A percentile compares a stretch with the other conserved stretches of the same genome.
Conservation (phyloP, 2,797 vertebrate genomes). For the Sphenopsis melanotis region DNA sequence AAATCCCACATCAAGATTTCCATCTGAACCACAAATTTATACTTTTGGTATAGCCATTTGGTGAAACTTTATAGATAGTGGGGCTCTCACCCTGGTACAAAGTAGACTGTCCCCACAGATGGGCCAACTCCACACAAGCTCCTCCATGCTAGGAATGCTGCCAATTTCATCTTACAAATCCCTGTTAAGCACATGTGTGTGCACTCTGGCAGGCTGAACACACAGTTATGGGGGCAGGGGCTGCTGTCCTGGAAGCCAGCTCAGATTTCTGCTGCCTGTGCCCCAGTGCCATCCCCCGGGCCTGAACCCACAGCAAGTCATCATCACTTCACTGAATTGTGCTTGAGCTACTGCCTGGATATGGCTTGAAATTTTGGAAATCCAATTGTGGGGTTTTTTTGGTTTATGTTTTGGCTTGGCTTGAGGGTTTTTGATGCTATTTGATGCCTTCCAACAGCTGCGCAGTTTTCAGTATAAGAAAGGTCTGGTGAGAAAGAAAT, state of each 20-base stretch:
- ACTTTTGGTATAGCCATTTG: not conserved
- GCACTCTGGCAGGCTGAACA: not conserved
- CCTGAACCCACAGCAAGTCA: not conserved
- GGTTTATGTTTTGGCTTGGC: not conserved
- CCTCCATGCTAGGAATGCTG: not conserved
- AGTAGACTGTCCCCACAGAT: not conserved
- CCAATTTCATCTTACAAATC: not conserved
- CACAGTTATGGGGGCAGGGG: rapidly evolving
- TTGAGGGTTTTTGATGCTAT: not conserved
- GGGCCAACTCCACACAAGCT: not conserved
- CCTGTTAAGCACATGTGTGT: not conserved
- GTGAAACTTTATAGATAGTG: not conserved
- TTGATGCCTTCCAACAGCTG: not conserved
- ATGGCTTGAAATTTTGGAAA: not conserved
- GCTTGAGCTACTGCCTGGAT: not conserved
- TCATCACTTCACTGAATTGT: not conserved
- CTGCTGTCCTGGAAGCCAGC: not conserved
- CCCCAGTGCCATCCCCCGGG: not conserved
- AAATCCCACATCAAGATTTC: not conserved
- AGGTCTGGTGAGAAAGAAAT: not conserved
- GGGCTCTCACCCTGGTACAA: not conserved
- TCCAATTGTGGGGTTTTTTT: rapidly evolving
- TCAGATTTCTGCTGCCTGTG: not conserved
- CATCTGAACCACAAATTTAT: not conserved
- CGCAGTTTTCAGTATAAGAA: not conserved